Evolutionary conservation across 1,140 invertebrate species (phyloP), one percentile per base, ranked within the genome.

Genomic region (Philaenus spumarius): DNA sequence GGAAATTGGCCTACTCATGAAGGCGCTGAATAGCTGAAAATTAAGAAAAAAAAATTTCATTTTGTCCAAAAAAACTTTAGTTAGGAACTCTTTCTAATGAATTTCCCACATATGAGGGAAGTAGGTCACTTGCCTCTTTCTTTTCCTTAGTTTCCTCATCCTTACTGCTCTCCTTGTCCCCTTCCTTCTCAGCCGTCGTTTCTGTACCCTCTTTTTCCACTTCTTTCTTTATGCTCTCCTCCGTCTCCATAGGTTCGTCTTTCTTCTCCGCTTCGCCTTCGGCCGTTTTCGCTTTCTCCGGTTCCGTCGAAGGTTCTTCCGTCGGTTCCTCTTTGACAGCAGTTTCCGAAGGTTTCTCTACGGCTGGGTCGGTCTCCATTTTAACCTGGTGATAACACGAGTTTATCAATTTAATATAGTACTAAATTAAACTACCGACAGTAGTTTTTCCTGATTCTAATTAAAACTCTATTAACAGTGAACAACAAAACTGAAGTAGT

Each of bases 211-310:
- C 63, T 17, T 58, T 57, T 14, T 67, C 60, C 23, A 9, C 48
- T 56, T 81, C 78, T 22, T 73, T 69, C 23, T 79, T 77, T 35
- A 60, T 62, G 7, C 58, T 57, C n/a, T 74, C 72, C 19, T 71
- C 68, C 17, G 68, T 3, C 71, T 67, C 65, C 24, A 57, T 57
- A 17, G 52, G 24, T 22, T 68, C 69, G 14, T 47, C 55, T 58
- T 72, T 65, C 50, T 55, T 64, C 6, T 48, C 61, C 62, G 61
- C 54, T 24, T 64, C 58, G 15, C 46, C 53, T 48, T 60, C 55
- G 30, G 52, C 26, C 67, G 56, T 59, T 61, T 48, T 51, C 64
- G 24, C 19, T 59, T 64, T 67, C 54, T 69, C 66, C 40, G 65
- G 63, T 42, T 69, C 67, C 17, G 63, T 60, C 45, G 69, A 65